These are phyloP conservation scores for Aurelia sp. DNA, from an alignment of 30 jellyfish, hydroid and myxozoan species.

Conservation along the genomic window DNA sequence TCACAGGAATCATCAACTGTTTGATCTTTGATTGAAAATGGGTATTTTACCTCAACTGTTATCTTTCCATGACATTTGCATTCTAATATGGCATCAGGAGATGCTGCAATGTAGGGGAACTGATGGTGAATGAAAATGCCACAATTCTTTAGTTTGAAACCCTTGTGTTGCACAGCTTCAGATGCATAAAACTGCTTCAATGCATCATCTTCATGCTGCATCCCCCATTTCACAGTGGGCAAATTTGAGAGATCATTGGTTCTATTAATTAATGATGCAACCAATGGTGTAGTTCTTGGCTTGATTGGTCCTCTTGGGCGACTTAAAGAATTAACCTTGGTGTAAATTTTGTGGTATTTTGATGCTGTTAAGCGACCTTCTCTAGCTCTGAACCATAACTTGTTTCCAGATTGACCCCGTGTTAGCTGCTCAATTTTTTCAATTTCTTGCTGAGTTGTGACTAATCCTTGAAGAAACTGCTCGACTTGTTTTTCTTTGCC, in stretches of 20 bases:
- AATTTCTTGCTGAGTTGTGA: background rate
- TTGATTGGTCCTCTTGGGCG: background rate
- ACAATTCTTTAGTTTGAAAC: slow-evolving; percentile 24
- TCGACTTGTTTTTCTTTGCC: too few relatives aligned
- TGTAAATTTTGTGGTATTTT: background rate
- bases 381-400: slow-evolving; percentile 14
- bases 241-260: background rate
- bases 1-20: slow-evolving; percentile 4
- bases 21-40: slow-evolving; percentile 21
- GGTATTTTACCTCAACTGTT: slow-evolving; percentile 46
- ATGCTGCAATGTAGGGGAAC: slow-evolving; percentile 37
- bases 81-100: slow-evolving; percentile 34
- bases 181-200: slow-evolving; percentile 17
- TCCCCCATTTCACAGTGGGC: slow-evolving; percentile 32
- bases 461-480: background rate
- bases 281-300: background rate
- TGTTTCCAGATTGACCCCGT: slow-evolving; percentile 13
- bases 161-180: slow-evolving; percentile 13
- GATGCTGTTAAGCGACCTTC: slow-evolving; percentile 13
- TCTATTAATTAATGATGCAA: slow-evolving; percentile 3
- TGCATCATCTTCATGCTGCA: slow-evolving; percentile 44
- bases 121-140: slow-evolving; percentile 16
- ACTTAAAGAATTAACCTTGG: background rate
- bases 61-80: slow-evolving; percentile 30
- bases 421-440: slow-evolving; percentile 11